Base-by-base conservation (phyloP, 2,113 vertebrate species). In the Prionailurus bengalensis region DNA sequence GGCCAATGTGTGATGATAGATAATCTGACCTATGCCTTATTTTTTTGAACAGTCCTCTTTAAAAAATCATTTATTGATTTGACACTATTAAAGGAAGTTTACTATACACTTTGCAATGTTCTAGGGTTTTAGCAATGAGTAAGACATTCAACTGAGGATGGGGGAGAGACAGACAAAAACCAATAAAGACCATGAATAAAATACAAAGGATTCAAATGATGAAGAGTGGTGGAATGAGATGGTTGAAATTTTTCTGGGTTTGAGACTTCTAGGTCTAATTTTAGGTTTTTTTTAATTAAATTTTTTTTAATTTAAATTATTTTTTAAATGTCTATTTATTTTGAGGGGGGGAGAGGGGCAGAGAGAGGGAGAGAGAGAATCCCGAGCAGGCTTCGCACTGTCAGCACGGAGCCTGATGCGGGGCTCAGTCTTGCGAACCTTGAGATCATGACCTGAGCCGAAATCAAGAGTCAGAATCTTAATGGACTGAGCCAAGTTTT, bases 51-150 rank as follows among this genome's bases (percentile, higher is more conserved):
- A 55, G 36, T 2, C 14, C 65, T 91, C 68, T 53, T 53, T 87
- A 83, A 65, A 95, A 48, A 76, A 45, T 12, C 19, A 74, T 66
- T 70, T 68, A 61, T 65, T 84, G 51, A 70, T 53, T 96, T 76
- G 55, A 29, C 25, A 66, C 14, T 76, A 96, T 74, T 84, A 93
- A 73, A 83, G 29, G 66, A 96, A 82, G 76, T 51, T 68, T 39
- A 48, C 53, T 36, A 33, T 15, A n/a, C 79, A 13, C 5, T 12
- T 29, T 39, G 14, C 51, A n/a, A 31, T 79, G 33, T 73, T 80
- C 42, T 61, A 94, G 68, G 2, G 3, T 83, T 76, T 51, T 58
- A 74, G 74, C 36, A 58, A 74, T 83, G 71, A 70, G 4, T 65
- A 33, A 88, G 9, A 39, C 12, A 65, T 51, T 94, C 25, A 84